Evolutionary conservation across 2,888 invertebrate genomes (phyloP).

Genomic region (Thymelicus acteon): DNA sequence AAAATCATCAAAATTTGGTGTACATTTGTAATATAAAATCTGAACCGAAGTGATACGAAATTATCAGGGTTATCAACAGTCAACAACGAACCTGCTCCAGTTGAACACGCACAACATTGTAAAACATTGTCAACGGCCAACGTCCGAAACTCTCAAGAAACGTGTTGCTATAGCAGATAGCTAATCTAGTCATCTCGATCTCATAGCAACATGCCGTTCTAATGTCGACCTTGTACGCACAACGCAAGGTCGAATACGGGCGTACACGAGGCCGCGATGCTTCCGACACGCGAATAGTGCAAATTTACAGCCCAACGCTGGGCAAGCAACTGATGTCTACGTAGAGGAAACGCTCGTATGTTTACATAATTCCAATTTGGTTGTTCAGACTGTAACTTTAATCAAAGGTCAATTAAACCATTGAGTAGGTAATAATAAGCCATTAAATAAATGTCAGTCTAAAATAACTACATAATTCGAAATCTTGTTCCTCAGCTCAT

Average conservation of each 20-base stretch:
- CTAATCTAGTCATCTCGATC: constrained; percentile 4
- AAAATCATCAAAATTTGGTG: too few relatives aligned
- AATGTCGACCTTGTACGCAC: constrained; percentile 14
- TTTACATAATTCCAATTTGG: background rate
- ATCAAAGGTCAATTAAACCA: constrained; percentile 7
- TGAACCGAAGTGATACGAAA: too few relatives aligned
- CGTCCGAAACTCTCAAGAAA: background rate
- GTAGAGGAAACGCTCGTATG: background rate
- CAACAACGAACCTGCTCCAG: too few relatives aligned
- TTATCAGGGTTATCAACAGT: too few relatives aligned
- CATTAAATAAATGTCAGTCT: too few relatives aligned
- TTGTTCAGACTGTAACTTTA: background rate
- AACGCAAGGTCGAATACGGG: constrained; percentile 22
- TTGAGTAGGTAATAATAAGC: background rate
- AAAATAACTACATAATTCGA: too few relatives aligned
- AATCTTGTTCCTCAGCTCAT: background rate
- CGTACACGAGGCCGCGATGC: constrained; percentile 17
- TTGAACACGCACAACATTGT: background rate
- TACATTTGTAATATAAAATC: too few relatives aligned
- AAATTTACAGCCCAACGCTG: background rate
- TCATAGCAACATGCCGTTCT: constrained; percentile 16
- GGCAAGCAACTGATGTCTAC: background rate
- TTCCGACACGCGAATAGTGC: constrained; percentile 6
- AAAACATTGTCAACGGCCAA: constrained; percentile 1
- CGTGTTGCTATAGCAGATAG: background rate